A percentile compares a stretch with the other conserved stretches of the same genome.
phyloP scores from a whole-genome alignment of 2,888 invertebrate genomes.

The Eupithecia vulgata region DNA sequence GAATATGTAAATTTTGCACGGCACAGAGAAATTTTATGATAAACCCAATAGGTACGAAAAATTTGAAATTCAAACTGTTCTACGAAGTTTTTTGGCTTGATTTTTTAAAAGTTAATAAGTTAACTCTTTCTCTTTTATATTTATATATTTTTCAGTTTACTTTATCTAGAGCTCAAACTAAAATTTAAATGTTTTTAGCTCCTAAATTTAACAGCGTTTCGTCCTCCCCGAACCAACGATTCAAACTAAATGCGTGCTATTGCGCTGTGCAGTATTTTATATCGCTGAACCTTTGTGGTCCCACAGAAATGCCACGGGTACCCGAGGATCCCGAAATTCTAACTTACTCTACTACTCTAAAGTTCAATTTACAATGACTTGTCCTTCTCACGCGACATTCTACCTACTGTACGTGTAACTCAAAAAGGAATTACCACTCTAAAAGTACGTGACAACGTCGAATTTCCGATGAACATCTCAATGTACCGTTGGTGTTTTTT shows the following conservation, averaged over 20 bases:
- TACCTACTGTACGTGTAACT: background rate
- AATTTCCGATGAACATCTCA: background rate
- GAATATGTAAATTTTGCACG: conserved; percentile 34
- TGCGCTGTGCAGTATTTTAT: background rate
- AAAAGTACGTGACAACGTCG: background rate
- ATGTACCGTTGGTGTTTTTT: conserved; percentile 39
- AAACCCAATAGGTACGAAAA: conserved; percentile 13
- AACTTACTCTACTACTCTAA: background rate
- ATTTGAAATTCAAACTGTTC: conserved; percentile 10
- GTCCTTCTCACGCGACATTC: background rate
- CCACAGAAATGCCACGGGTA: background rate
- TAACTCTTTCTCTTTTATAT: background rate
- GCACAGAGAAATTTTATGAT: conserved; percentile 34
- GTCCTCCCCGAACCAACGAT: background rate
- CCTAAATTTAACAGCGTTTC: background rate
- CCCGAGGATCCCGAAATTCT: background rate
- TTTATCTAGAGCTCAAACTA: background rate
- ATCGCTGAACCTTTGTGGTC: background rate
- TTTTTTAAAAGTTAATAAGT: background rate
- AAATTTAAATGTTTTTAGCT: background rate
- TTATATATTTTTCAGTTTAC: background rate
- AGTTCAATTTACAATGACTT: background rate
- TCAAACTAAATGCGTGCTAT: background rate
- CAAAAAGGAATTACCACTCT: background rate
- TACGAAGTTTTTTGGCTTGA: background rate